phyloP scores from a whole-genome alignment of 2,113 vertebrate species.

The Collichthys lucidus region DNA sequence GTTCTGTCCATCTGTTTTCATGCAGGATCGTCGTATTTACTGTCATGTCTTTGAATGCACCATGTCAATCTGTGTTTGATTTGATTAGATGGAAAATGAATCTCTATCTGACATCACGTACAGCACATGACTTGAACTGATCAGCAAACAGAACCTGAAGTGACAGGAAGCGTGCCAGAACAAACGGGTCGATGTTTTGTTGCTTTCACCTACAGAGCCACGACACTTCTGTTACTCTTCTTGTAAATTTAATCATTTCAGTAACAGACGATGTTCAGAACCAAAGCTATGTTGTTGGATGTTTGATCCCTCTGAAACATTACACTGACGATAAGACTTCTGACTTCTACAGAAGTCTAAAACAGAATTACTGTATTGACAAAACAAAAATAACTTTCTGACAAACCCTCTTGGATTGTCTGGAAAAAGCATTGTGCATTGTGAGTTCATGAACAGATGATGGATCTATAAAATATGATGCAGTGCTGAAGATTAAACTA shows the following conservation, averaged over 20 bases:
- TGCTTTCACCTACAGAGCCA: neutral
- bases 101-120: no score
- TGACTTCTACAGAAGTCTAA: no score
- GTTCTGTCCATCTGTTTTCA: neutral
- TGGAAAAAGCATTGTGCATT: no score
- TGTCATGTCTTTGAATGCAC: neutral
- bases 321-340: neutral
- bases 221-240: neutral
- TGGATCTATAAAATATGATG: no score
- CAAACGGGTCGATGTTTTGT: neutral
- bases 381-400: no score
- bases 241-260: no score
- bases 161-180: no score
- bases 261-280: neutral
- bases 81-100: neutral
- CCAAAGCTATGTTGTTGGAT: neutral
- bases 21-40: neutral
- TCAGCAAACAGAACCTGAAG: neutral
- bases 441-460: no score
- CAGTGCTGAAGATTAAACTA: no score
- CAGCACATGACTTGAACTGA: no score
- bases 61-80: neutral
- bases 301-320: neutral
- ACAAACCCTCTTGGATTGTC: no score
- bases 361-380: no score